A percentile compares a stretch with the other conserved stretches of the same genome.
Conservation (phyloP, 1,140 invertebrate species). For the Matsumurasca onukii region DNA sequence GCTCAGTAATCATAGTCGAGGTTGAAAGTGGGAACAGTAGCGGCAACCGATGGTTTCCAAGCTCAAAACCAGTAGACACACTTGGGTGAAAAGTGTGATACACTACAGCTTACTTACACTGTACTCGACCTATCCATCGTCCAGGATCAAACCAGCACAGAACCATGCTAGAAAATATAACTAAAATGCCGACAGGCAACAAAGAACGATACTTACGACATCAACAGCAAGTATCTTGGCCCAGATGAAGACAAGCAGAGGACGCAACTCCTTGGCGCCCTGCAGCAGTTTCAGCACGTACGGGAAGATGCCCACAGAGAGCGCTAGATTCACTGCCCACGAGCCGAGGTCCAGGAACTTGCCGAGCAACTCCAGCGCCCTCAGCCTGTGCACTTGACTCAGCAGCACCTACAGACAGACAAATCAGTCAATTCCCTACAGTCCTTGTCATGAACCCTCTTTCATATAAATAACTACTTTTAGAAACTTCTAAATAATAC, state of each 20-base stretch:
- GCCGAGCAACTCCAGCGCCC: slow-evolving; percentile 93
- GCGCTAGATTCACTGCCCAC: slow-evolving; percentile 94
- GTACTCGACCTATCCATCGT: no score
- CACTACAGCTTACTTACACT: no score
- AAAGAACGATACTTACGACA: slow-evolving; percentile 68
- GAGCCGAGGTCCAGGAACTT: slow-evolving; percentile 94
- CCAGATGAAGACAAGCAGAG: slow-evolving; percentile 97
- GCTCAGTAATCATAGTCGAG: no score
- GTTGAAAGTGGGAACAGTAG: no score
- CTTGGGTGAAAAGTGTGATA: no score
- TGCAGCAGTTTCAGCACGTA: slow-evolving; percentile 96
- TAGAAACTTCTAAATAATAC: neutral
- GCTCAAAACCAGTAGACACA: no score
- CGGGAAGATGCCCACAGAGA: slow-evolving; percentile 98
- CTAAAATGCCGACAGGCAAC: no score
- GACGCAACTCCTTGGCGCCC: slow-evolving; percentile 87
- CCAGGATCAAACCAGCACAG: no score
- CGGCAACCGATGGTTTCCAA: no score
- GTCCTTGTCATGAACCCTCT: neutral
- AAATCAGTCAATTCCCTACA: neutral
- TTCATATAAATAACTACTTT: neutral
- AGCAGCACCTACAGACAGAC: slow-evolving; percentile 71
- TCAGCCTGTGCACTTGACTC: slow-evolving; percentile 93
- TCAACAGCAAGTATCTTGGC: slow-evolving; percentile 98
- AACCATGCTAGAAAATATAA: no score